Evolutionary conservation across 2,113 vertebrate genomes (phyloP).

Genomic region (Corvus cornix): DNA sequence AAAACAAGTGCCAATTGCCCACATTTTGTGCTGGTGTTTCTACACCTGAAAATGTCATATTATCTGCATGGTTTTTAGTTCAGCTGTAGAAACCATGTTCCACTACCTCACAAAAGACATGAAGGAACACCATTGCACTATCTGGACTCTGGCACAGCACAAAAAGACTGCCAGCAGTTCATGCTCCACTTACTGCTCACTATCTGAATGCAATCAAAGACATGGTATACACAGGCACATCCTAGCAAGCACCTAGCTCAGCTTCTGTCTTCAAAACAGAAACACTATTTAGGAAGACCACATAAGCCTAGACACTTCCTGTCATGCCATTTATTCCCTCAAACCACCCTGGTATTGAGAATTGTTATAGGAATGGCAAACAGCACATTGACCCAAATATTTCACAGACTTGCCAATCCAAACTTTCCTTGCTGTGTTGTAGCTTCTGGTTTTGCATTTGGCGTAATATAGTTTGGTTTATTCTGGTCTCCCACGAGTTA

Average conservation of each 20-base stretch:
- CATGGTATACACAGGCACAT: background rate
- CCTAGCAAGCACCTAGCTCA: background rate
- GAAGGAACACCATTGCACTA: background rate
- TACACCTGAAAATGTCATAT: background rate
- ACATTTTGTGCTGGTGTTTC: background rate
- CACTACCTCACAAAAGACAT: background rate
- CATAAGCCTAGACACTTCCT: background rate
- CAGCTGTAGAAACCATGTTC: background rate
- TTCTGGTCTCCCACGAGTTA: background rate
- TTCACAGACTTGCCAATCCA: background rate
- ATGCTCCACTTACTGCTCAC: background rate
- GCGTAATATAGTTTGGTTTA: background rate
- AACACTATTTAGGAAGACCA: background rate
- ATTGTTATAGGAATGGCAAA: background rate
- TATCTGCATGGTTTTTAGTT: background rate
- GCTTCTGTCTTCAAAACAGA: background rate
- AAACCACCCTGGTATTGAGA: background rate
- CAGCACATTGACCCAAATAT: rapidly evolving
- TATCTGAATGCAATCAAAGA: background rate
- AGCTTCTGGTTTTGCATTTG: background rate
- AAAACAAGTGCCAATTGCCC: background rate
- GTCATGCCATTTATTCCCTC: background rate
- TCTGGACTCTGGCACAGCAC: background rate
- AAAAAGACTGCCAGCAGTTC: background rate
- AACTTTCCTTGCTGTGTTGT: background rate